These are phyloP conservation scores for Actenoides lindsayi DNA, from an alignment of 2,113 vertebrate species.

Conservation along the genomic window DNA sequence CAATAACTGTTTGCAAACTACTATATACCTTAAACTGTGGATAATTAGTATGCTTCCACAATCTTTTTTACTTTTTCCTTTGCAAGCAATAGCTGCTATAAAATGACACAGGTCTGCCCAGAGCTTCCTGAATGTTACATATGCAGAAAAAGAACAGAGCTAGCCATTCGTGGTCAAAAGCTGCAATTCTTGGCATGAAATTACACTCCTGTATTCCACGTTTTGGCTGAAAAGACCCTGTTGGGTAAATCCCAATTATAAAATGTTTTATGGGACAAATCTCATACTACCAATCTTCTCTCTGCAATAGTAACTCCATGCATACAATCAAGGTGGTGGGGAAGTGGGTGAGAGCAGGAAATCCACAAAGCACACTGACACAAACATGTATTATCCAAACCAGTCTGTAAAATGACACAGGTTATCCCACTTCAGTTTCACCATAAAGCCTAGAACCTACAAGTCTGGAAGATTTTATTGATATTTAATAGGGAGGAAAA, in stretches of 20 bases:
- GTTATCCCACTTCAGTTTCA: background rate
- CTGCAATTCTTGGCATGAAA: background rate
- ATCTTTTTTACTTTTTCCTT: background rate
- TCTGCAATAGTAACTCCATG: background rate
- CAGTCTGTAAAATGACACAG: background rate
- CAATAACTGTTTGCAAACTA: conserved; percentile 8
- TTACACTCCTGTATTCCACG: background rate
- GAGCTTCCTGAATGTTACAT: background rate
- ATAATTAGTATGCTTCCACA: background rate
- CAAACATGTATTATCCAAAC: rapidly evolving
- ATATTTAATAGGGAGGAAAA: background rate
- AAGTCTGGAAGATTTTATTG: background rate
- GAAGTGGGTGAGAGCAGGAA: background rate
- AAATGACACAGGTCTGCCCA: background rate
- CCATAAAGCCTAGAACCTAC: background rate
- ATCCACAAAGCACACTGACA: background rate
- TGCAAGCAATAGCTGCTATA: background rate
- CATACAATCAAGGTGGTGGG: background rate
- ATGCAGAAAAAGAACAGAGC: background rate
- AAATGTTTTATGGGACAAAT: background rate
- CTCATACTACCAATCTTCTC: background rate
- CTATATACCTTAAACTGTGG: background rate
- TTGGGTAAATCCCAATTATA: background rate
- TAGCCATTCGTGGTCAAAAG: background rate
- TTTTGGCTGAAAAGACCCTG: background rate